phyloP scores from a whole-genome alignment of 2,888 invertebrate genomes.

The Nephrotoma guestfalica region DNA sequence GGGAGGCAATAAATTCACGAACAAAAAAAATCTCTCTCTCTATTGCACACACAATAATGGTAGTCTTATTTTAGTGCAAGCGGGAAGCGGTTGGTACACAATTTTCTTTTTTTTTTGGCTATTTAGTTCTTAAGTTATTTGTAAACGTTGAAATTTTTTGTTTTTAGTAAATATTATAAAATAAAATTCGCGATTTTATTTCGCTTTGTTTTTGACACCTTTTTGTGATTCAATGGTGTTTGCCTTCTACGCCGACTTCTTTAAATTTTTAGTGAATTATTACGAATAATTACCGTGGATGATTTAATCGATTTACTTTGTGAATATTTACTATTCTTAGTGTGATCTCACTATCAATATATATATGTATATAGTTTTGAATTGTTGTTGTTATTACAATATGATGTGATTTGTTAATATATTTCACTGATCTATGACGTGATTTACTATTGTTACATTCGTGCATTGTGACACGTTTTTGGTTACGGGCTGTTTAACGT shows the following conservation, averaged over 20 bases:
- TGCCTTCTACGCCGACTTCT: not conserved
- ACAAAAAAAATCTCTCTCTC: not conserved
- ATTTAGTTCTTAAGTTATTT: not conserved
- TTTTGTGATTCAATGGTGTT: not conserved
- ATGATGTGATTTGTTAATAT: not conserved
- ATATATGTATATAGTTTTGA: not conserved
- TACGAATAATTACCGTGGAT: not conserved
- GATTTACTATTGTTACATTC: not conserved
- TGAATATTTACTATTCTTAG: not conserved
- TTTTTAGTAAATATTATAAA: not conserved
- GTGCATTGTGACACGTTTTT: not conserved
- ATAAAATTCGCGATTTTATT: not conserved
- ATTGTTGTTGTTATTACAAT: not conserved
- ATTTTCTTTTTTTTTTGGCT: not conserved
- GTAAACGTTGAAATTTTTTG: not conserved
- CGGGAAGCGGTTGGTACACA: not conserved
- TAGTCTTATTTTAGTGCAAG: not conserved
- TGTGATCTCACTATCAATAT: not conserved
- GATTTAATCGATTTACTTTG: not conserved
- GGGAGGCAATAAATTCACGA: not conserved
- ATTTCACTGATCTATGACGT: not conserved
- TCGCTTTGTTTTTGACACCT: not conserved
- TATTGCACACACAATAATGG: not conserved
- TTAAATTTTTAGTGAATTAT: not conserved
- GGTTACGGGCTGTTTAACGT: not conserved